A percentile compares a stretch with the other conserved stretches of the same genome.
phyloP scores from a whole-genome alignment of 2,797 vertebrate species.

The Hypotaenidia philippensis region DNA sequence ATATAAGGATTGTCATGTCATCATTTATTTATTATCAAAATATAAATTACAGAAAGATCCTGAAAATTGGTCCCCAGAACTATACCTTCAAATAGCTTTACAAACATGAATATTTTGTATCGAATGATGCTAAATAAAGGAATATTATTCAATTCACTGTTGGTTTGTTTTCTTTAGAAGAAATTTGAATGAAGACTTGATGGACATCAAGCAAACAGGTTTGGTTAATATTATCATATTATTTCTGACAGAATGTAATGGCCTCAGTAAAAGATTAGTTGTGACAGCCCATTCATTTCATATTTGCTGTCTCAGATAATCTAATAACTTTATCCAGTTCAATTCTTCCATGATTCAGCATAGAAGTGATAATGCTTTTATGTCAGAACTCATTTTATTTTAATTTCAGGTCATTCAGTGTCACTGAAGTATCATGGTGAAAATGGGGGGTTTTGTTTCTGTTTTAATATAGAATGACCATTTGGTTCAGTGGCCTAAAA shows the following conservation, averaged over 20 bases:
- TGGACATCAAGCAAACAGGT: neutral
- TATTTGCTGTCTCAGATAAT: constrained; percentile 29
- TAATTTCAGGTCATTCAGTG: neutral
- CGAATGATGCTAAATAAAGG: neutral
- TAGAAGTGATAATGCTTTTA: neutral
- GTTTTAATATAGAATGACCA: neutral
- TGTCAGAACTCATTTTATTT: constrained; percentile 2
- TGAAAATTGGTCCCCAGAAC: neutral
- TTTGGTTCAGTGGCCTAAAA: neutral
- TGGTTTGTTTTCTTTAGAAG: neutral
- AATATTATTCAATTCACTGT: neutral
- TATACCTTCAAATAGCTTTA: neutral
- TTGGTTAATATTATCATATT: neutral
- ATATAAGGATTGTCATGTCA: neutral
- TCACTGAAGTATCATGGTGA: neutral
- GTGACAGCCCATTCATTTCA: neutral
- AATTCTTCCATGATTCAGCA: neutral
- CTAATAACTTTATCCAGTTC: constrained; percentile 19
- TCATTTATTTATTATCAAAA: neutral
- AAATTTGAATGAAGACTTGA: neutral
- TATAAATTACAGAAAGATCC: neutral
- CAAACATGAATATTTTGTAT: neutral
- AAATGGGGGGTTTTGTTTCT: neutral
- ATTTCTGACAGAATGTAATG: constrained; percentile 12
- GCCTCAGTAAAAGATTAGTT: neutral